Percentiles rank a stretch among this genome's conserved stretches.
phyloP scores from a whole-genome alignment of 1,140 invertebrate species.

The Stegodyphus mimosarum region DNA sequence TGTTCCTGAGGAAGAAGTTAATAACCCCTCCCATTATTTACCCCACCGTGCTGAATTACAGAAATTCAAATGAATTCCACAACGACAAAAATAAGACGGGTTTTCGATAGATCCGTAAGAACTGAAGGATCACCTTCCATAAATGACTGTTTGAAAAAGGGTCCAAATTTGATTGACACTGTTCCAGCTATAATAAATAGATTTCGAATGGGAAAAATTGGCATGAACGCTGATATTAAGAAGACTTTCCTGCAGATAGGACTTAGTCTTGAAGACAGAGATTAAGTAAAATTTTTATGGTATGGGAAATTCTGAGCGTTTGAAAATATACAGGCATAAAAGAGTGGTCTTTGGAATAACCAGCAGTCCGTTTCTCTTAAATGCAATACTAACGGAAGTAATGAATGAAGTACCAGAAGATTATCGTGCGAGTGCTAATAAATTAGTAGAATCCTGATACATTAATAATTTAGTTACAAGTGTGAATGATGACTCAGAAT shows the following conservation, averaged over 20 bases:
- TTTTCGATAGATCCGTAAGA: slow-evolving; percentile 37
- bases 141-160: slow-evolving; percentile 41
- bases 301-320: not conserved
- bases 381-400: no score
- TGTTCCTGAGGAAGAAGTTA: not conserved
- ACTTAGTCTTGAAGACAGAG: not conserved
- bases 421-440: no score
- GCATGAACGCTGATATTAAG: slow-evolving; percentile 8
- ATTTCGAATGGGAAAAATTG: slow-evolving; percentile 12
- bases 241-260: slow-evolving; percentile 31
- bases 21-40: no score
- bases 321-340: not conserved
- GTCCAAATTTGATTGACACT: no score
- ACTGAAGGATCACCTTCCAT: slow-evolving; percentile 13
- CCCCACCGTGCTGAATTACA: no score
- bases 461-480: no score
- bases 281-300: not conserved
- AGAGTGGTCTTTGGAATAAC: no score
- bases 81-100: slow-evolving; percentile 54
- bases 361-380: no score
- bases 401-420: no score
- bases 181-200: slow-evolving; percentile 64
- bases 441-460: no score
- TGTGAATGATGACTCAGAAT: no score
- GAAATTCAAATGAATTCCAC: slow-evolving; percentile 51